Percentiles rank a stretch among this genome's conserved stretches.
Conservation (phyloP, 1,140 invertebrate genomes). For the Cecropterus lyciades region DNA sequence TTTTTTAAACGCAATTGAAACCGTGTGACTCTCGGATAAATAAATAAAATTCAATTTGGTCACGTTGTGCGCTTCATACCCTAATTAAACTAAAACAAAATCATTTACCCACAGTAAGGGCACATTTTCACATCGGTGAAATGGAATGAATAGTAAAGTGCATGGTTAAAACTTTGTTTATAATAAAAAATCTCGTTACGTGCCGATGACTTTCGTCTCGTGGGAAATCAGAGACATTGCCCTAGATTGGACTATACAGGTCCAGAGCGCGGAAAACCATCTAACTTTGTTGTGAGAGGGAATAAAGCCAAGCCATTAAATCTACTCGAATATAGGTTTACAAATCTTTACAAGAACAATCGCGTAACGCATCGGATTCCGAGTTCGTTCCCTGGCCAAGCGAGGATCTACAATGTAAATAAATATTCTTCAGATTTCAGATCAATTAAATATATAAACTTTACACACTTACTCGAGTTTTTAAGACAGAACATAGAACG, state of each 20-base stretch:
- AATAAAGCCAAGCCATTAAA: not conserved
- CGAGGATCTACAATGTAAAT: too few relatives aligned
- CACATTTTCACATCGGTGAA: not conserved
- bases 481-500: too few relatives aligned
- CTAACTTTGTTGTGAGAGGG: constrained; percentile 15
- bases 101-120: not conserved
- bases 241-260: constrained; percentile 21
- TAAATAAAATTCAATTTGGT: too few relatives aligned
- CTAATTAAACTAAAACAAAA: not conserved
- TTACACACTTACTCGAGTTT: too few relatives aligned
- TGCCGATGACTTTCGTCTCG: constrained; percentile 44
- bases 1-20: too few relatives aligned
- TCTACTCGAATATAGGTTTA: too few relatives aligned
- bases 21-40: too few relatives aligned
- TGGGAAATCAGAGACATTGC: constrained; percentile 57
- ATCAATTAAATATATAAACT: too few relatives aligned
- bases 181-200: constrained; percentile 54
- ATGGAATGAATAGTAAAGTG: constrained; percentile 8
- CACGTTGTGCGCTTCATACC: not conserved
- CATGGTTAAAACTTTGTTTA: constrained; percentile 18
- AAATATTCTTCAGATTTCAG: too few relatives aligned
- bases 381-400: too few relatives aligned
- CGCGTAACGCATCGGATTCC: too few relatives aligned
- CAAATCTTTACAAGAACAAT: too few relatives aligned
- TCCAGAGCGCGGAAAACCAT: constrained; percentile 33